Evolutionary conservation across 1,140 invertebrate species (phyloP).

Genomic region (Plectus sambesii): DNA sequence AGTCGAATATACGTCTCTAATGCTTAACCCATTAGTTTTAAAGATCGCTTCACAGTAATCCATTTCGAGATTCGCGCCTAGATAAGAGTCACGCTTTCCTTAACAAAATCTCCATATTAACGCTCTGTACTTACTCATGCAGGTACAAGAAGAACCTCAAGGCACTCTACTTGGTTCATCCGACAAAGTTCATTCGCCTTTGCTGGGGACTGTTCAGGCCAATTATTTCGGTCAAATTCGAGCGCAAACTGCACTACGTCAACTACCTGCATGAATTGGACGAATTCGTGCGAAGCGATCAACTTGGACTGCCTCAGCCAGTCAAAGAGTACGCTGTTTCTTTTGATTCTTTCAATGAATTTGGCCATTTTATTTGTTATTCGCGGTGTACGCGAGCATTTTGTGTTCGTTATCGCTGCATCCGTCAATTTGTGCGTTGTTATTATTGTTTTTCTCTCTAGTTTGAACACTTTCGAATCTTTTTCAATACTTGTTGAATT

Average conservation of each 20-base stretch:
- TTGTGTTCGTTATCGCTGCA: too few relatives aligned
- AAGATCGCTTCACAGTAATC: too few relatives aligned
- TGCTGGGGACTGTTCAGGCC: slow-evolving; percentile 90
- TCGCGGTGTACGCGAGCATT: too few relatives aligned
- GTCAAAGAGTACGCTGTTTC: slow-evolving; percentile 48
- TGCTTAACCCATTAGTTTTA: slow-evolving; percentile 12
- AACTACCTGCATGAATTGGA: slow-evolving; percentile 50
- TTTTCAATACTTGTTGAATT: too few relatives aligned
- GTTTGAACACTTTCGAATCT: too few relatives aligned
- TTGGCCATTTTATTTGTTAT: too few relatives aligned
- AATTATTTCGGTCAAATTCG: slow-evolving; percentile 49
- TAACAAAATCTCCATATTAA: slow-evolving; percentile 8
- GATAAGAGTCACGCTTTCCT: too few relatives aligned
- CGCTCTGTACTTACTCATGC: slow-evolving; percentile 49
- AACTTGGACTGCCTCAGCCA: slow-evolving; percentile 48
- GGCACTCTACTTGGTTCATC: slow-evolving; percentile 92
- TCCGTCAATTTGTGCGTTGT: too few relatives aligned
- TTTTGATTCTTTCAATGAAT: too few relatives aligned
- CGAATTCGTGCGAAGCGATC: slow-evolving; percentile 47
- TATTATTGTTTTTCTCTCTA: too few relatives aligned
- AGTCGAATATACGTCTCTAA: too few relatives aligned
- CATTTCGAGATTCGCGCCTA: too few relatives aligned
- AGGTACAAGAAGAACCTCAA: slow-evolving; percentile 99
- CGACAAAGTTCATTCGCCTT: slow-evolving; percentile 89
- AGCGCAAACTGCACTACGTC: slow-evolving; percentile 52